Evolutionary conservation across 2,797 vertebrate genomes (phyloP).

Genomic region (Jordanella pulchra): DNA sequence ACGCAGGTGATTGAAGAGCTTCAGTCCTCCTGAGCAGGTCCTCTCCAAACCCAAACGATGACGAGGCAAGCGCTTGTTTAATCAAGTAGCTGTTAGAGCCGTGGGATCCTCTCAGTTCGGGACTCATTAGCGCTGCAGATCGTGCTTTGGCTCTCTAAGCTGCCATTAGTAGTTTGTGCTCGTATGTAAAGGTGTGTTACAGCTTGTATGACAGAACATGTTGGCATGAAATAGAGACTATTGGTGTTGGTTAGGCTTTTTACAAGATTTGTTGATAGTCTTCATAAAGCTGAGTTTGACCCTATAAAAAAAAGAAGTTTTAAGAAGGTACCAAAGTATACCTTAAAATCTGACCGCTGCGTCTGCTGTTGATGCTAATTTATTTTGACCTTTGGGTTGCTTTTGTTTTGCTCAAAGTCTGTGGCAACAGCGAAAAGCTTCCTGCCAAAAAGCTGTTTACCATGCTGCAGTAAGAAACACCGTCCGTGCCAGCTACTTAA

Average conservation of each 20-base stretch:
- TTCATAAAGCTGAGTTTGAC: background rate
- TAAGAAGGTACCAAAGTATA: background rate
- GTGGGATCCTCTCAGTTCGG: slow-evolving; percentile 33
- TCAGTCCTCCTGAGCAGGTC: background rate
- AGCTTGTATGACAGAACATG: slow-evolving; percentile 21
- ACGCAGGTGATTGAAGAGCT: background rate
- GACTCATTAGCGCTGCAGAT: slow-evolving; percentile 44
- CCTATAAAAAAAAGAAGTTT: background rate
- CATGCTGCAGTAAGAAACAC: slow-evolving; percentile 67
- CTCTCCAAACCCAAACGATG: background rate
- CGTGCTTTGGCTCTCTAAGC: slow-evolving; percentile 36
- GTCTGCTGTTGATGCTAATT: slow-evolving; percentile 28
- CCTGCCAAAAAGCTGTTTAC: slow-evolving; percentile 75
- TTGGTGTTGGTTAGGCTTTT: slow-evolving; percentile 21
- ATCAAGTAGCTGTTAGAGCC: slow-evolving; percentile 48
- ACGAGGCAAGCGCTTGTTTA: slow-evolving; percentile 41
- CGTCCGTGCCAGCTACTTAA: slow-evolving; percentile 73
- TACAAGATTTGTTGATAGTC: background rate
- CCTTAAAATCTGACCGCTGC: slow-evolving; percentile 36
- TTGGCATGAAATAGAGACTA: slow-evolving; percentile 18
- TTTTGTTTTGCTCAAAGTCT: slow-evolving; percentile 43
- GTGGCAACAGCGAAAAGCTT: slow-evolving; percentile 40
- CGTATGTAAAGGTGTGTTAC: slow-evolving; percentile 30
- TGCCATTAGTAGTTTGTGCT: slow-evolving; percentile 33
- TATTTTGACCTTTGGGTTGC: slow-evolving; percentile 47